Evolutionary conservation across 2,797 vertebrate species (phyloP).

Genomic region (Smutsia temminckii): DNA sequence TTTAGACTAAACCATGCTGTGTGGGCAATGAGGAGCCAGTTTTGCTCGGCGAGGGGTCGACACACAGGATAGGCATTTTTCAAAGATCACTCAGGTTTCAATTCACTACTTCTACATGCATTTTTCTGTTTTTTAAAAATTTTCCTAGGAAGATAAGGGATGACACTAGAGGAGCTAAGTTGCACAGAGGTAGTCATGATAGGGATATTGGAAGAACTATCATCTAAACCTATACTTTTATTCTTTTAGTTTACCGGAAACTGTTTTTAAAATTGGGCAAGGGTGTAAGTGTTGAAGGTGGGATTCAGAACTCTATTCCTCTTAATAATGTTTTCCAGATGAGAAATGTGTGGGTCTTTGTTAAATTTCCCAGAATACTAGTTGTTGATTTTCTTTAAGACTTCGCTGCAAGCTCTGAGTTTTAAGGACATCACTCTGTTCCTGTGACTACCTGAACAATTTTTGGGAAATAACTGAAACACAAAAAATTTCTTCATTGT

Average conservation of each 20-base stretch:
- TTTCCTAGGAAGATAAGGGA: background rate
- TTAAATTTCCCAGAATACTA: background rate
- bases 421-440: background rate
- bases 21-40: background rate
- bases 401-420: background rate
- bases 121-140: background rate
- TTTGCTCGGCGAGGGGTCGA: background rate
- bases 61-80: background rate
- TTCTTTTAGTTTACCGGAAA: background rate
- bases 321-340: background rate
- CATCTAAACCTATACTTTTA: background rate
- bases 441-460: background rate
- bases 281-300: background rate
- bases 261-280: background rate
- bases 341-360: background rate
- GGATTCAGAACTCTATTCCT: background rate
- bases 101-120: background rate
- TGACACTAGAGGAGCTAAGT: background rate
- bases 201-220: background rate
- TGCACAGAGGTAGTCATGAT: background rate
- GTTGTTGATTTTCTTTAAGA: background rate
- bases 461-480: background rate
- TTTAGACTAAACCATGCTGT: background rate
- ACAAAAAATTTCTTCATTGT: background rate
- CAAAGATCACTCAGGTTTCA: background rate